phyloP scores from a whole-genome alignment of 2,888 invertebrate genomes.

The Drosophila pegasa region DNA sequence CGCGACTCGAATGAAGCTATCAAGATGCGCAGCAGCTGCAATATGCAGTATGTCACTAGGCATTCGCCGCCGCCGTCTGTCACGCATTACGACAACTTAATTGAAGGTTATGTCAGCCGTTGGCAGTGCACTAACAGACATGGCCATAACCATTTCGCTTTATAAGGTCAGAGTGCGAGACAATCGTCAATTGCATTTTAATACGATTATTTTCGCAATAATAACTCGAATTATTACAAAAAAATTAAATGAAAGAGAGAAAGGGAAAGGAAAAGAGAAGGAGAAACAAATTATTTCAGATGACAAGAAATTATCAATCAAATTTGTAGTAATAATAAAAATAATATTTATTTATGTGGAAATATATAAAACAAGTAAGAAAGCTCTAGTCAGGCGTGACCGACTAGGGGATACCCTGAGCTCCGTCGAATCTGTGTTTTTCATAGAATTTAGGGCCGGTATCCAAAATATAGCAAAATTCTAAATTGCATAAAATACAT shows the following conservation, averaged over 20 bases:
- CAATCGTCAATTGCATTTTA: constrained; percentile 37
- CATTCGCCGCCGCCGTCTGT: constrained; percentile 3
- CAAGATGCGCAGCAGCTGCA: constrained; percentile 1
- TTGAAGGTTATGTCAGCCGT: constrained; percentile 39
- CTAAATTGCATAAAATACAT: no score
- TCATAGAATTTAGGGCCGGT: no score
- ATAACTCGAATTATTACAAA: constrained; percentile 19
- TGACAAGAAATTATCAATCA: not conserved
- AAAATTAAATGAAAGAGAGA: constrained; percentile 1
- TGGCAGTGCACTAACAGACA: constrained; percentile 12
- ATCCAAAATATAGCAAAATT: no score
- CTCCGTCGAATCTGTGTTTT: no score
- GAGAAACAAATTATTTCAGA: not conserved
- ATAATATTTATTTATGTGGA: no score
- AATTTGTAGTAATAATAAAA: not conserved
- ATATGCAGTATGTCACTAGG: constrained; percentile 8
- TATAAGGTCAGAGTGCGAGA: constrained; percentile 25
- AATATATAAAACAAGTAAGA: not conserved
- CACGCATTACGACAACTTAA: constrained; percentile 38
- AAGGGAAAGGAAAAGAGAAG: no score
- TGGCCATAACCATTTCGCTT: constrained; percentile 42
- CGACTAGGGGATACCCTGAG: no score
- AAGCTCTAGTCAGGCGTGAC: no score
- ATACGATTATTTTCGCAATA: constrained; percentile 30
- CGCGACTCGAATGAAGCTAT: constrained; percentile 20